Evolutionary conservation across 2,797 vertebrate species (phyloP), one percentile per base, ranked within the genome.

Genomic region (Myotis daubentonii): DNA sequence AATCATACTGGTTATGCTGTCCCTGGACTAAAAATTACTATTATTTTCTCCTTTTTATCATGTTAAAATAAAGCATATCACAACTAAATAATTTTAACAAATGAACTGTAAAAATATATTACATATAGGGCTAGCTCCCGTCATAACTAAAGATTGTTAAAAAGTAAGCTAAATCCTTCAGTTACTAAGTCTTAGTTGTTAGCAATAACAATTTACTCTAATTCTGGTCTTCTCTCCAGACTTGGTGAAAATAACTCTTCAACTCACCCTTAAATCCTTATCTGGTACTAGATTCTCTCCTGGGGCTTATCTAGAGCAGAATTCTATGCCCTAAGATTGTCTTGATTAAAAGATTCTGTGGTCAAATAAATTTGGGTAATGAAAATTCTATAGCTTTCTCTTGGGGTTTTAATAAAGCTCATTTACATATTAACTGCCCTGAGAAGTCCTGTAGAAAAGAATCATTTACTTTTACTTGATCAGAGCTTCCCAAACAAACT

Each of bases 291-390:
- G 72, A 60, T 71, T 92, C 51, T 87, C 44, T 92, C 68, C 30
- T 23, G 76, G 25, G 5, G 6, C 53, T 93, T 93, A 5, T 81
- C 38, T 38, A 41, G 17, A 49, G 44, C 33, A 93, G 33, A 94
- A 89, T 23, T 74, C 17, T 83, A 53, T 23, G 41, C 51, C 33
- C 38, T 38, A 84, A 25, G 3, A 57, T 28, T 15, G 10, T n/a
- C 49, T 71, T 82, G 28, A 82, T 83, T 47, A 88, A 92, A 66
- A 71, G 4, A 3, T 47, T 81, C 23, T 87, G 3, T 66, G 41
- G 22, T 76, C 83, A 94, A 86, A 80, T 79, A 87, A 87, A 65
- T 84, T 92, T 53, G 22, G 25, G 22, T 71, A 93, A 87, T 87
- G 22, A 92, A 89, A 93, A 87, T 36, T 75, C 17, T 80, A 30